A percentile compares a stretch with the other conserved stretches of the same genome.
Conservation (phyloP, 30 jellyfish, hydroid and myxozoan species). For the Haliclystus octoradiatus region DNA sequence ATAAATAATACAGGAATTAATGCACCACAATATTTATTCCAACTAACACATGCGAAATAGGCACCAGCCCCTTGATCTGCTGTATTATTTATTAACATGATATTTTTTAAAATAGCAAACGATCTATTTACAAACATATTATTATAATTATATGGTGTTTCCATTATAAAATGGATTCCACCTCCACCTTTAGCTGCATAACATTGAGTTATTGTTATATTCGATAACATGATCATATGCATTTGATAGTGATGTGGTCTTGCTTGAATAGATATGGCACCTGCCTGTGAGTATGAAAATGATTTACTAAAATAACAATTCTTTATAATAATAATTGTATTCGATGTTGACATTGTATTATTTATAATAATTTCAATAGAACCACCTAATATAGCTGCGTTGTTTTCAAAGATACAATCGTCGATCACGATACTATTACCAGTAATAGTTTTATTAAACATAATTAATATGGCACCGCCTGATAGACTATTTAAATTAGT, state of each 20-base stretch:
- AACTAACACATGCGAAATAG: neutral
- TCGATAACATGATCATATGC: neutral
- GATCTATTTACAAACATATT: neutral
- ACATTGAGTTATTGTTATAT: neutral
- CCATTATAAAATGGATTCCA: neutral
- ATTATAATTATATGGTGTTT: neutral
- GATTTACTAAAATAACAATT: neutral
- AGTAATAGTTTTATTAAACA: neutral
- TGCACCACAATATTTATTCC: neutral
- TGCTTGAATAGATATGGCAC: neutral
- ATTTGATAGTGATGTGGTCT: too few relatives aligned
- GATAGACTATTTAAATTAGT: neutral
- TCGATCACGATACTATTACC: neutral
- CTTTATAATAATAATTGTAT: neutral
- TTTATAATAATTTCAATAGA: neutral
- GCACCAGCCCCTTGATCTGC: neutral
- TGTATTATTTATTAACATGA: neutral
- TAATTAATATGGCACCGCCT: neutral
- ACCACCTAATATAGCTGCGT: neutral
- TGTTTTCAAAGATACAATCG: neutral
- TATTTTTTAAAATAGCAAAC: neutral
- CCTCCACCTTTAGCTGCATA: neutral
- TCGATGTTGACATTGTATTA: neutral
- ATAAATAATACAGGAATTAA: neutral
- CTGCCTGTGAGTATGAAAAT: neutral